Evolutionary conservation across 2,113 vertebrate species (phyloP).

Genomic region (Stomatorhinus ivindoensis): DNA sequence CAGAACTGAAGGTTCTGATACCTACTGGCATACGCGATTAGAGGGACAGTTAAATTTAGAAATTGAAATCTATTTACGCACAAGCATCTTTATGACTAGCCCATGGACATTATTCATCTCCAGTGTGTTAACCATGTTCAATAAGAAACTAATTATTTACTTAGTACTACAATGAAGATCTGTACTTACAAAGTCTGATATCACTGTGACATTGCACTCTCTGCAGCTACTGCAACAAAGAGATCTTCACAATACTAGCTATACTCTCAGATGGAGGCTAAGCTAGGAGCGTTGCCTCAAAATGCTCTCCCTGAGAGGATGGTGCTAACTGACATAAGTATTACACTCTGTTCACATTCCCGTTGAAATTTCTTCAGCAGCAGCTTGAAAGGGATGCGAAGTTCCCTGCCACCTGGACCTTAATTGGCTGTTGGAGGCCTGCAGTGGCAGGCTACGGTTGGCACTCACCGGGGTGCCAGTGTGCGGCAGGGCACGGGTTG

Average conservation of each 20-base stretch:
- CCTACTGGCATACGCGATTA: neutral
- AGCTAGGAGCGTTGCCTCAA: neutral
- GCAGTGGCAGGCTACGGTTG: neutral
- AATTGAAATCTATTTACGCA: neutral
- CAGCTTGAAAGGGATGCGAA: neutral
- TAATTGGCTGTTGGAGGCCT: neutral
- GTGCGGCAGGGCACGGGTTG: neutral
- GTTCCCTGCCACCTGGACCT: neutral
- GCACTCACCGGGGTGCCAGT: neutral
- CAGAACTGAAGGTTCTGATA: neutral
- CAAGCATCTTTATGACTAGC: neutral
- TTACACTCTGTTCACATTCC: neutral
- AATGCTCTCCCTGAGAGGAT: neutral
- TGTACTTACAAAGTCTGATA: neutral
- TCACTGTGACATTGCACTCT: neutral
- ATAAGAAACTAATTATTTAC: neutral
- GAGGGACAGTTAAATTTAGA: neutral
- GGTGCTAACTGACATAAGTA: neutral
- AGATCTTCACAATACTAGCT: neutral
- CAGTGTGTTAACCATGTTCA: neutral
- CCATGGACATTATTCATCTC: neutral
- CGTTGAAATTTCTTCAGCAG: neutral
- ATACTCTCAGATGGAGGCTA: neutral
- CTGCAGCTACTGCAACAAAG: neutral
- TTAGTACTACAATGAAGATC: neutral